Evolutionary conservation across 2,797 vertebrate species (phyloP).

Genomic region (Enteromius fasciolatus): DNA sequence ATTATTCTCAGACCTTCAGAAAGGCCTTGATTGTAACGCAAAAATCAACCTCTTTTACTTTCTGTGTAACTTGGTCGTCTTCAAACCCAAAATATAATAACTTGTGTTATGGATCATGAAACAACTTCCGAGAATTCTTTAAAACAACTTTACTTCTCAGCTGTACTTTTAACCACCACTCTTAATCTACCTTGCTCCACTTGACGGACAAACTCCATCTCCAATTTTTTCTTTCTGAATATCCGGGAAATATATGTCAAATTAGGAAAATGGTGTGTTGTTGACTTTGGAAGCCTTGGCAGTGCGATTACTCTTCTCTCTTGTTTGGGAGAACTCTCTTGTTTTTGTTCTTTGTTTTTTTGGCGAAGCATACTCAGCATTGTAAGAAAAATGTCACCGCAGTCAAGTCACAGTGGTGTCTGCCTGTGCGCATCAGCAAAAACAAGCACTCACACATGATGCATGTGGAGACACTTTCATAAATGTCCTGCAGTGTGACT

Average conservation of each 20-base stretch:
- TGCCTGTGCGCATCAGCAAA: slow-evolving; percentile 30
- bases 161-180: neutral
- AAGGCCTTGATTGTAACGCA: neutral
- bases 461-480: slow-evolving; percentile 38
- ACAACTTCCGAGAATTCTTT: neutral
- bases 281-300: neutral
- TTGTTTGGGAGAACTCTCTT: neutral
- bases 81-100: slow-evolving; percentile 4
- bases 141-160: neutral
- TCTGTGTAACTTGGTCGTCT: neutral
- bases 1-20: neutral
- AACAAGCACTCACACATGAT: slow-evolving; percentile 38
- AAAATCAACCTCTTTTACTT: slow-evolving; percentile 7
- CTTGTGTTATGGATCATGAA: neutral
- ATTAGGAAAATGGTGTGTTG: neutral
- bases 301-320: neutral
- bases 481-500: slow-evolving; percentile 39
- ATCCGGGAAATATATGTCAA: neutral
- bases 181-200: neutral
- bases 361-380: slow-evolving; percentile 1
- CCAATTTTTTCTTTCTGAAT: neutral
- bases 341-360: slow-evolving; percentile 2
- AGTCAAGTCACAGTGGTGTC: slow-evolving; percentile 26
- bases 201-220: neutral
- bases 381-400: slow-evolving; percentile 20